phyloP scores from a whole-genome alignment of 2,888 invertebrate species.

The Uloborus plumipes region DNA sequence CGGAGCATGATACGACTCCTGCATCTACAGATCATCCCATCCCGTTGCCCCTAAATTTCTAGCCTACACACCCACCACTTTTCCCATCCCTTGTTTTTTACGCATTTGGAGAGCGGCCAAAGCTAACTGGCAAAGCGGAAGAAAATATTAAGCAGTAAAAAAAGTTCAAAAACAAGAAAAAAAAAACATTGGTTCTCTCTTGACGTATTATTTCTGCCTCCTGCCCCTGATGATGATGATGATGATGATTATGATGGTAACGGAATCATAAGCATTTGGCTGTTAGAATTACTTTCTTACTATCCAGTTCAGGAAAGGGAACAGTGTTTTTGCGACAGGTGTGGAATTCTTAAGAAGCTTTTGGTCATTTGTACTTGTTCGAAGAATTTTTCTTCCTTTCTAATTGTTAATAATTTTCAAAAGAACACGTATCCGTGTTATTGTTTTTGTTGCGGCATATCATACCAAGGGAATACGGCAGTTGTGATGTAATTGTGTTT shows the following conservation, averaged over 20 bases:
- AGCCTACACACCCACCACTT: constrained; percentile 14
- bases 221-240: constrained; percentile 31
- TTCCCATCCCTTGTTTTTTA: constrained; percentile 20
- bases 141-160: constrained; percentile 27
- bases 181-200: constrained; percentile 24
- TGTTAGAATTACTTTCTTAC: constrained; percentile 10
- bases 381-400: no score
- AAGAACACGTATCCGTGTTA: no score
- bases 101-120: constrained; percentile 41
- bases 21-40: constrained; percentile 38
- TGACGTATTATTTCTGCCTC: constrained; percentile 51
- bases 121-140: constrained; percentile 7
- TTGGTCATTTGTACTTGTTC: constrained; percentile 30
- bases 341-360: constrained; percentile 49
- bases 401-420: no score
- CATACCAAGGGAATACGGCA: no score
- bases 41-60: constrained; percentile 39
- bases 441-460: no score
- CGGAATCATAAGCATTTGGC: constrained; percentile 60
- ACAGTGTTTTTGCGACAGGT: constrained; percentile 34
- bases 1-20: constrained; percentile 48
- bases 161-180: constrained; percentile 22
- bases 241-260: constrained; percentile 58
- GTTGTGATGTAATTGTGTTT: no score
- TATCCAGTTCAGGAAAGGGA: constrained; percentile 16